These are phyloP conservation scores for Sylvilagus floridanus DNA, from an alignment of 2,797 vertebrate species.

Conservation along the genomic window DNA sequence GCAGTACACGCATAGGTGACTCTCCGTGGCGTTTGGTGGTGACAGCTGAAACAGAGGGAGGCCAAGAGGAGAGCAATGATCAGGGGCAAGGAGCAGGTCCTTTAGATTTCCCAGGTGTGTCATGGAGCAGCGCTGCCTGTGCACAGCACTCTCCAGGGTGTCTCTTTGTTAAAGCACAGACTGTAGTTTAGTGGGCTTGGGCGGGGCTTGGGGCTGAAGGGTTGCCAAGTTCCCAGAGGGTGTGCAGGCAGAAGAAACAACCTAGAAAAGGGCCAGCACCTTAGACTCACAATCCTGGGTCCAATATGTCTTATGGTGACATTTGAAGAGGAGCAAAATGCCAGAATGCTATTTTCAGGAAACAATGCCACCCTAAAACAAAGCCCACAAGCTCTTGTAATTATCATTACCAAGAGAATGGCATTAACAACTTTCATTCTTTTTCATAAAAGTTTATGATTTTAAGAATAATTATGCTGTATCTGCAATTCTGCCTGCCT, in stretches of 20 bases:
- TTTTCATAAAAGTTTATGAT: neutral
- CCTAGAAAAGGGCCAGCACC: neutral
- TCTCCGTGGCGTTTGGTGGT: neutral
- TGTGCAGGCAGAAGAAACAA: neutral
- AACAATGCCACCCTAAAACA: neutral
- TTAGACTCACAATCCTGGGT: too few species aligned
- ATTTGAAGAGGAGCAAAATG: neutral
- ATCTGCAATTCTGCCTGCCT: neutral
- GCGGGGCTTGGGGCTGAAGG: neutral
- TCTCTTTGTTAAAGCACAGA: rapidly evolving
- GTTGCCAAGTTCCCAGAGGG: neutral
- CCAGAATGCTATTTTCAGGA: neutral
- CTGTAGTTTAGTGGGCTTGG: neutral
- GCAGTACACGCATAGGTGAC: neutral
- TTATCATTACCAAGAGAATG: neutral
- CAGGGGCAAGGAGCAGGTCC: neutral
- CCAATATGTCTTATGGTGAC: neutral
- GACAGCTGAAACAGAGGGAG: neutral
- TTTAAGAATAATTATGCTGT: neutral
- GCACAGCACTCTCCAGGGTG: neutral
- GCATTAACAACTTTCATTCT: neutral
- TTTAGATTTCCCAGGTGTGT: neutral
- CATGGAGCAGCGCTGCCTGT: rapidly evolving
- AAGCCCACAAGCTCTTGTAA: neutral
- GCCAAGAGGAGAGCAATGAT: neutral